Conservation (phyloP, 1,140 invertebrate species). For the Papilio polyxenes region DNA sequence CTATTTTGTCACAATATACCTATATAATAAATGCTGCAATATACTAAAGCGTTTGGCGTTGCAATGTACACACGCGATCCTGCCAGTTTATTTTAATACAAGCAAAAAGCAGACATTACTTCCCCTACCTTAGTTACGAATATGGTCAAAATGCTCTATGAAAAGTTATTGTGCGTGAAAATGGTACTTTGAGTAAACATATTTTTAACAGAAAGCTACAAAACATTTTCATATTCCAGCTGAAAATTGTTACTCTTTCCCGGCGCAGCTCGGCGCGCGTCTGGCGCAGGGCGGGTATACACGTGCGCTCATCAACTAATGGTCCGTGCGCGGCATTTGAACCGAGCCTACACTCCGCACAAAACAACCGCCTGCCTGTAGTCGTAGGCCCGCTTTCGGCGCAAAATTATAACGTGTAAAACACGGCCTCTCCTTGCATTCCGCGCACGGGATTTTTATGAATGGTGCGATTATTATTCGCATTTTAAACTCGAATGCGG, state of each 20-base stretch:
- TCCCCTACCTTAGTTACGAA: conserved; percentile 42
- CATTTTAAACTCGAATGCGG: conserved; percentile 80
- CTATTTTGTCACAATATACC: neutral
- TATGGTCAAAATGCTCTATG: conserved; percentile 64
- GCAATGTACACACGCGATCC: conserved; percentile 35
- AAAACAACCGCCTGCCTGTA: conserved; percentile 72
- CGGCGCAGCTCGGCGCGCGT: conserved; percentile 53
- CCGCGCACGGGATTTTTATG: conserved; percentile 79
- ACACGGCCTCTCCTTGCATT: conserved; percentile 77
- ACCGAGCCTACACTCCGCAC: conserved; percentile 75
- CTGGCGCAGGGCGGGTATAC: conserved; percentile 67
- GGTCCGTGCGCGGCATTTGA: conserved; percentile 79
- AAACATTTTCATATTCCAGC: conserved; percentile 77
- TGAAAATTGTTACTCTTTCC: conserved; percentile 76
- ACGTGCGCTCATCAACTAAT: conserved; percentile 80
- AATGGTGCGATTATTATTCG: conserved; percentile 79
- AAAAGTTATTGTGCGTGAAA: conserved; percentile 76
- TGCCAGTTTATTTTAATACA: conserved; percentile 38
- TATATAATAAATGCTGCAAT: conserved; percentile 1
- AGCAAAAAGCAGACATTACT: conserved; percentile 42
- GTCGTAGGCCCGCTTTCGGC: conserved; percentile 73
- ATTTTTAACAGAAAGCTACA: conserved; percentile 72
- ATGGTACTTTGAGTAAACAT: conserved; percentile 73
- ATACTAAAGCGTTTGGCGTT: conserved; percentile 38
- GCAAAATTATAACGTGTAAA: conserved; percentile 80